Evolutionary conservation across 1,140 invertebrate genomes (phyloP).

Genomic region (Portunus trituberculatus): DNA sequence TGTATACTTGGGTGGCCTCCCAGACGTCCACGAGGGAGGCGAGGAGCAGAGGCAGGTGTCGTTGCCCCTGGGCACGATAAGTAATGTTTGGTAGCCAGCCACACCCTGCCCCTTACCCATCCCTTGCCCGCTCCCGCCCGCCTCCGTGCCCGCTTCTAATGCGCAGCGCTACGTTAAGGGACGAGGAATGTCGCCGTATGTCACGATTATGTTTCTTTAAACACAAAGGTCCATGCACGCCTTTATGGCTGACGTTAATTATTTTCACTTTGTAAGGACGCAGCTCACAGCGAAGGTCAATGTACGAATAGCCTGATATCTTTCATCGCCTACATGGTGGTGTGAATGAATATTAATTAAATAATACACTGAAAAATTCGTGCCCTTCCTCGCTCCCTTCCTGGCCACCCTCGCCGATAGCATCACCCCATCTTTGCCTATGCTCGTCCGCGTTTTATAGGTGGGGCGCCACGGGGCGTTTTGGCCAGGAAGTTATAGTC

Average conservation of each 20-base stretch:
- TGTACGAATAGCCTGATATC: no score
- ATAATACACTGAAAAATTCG: background rate
- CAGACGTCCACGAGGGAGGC: background rate
- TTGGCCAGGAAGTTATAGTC: background rate
- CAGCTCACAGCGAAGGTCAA: no score
- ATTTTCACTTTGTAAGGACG: no score
- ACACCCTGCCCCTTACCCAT: background rate
- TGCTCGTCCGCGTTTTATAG: constrained; percentile 6
- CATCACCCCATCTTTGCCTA: background rate
- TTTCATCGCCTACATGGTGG: background rate
- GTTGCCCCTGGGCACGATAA: background rate
- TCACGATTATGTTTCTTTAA: no score
- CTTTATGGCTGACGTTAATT: no score
- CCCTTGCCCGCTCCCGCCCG: background rate
- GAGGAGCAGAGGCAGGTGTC: background rate
- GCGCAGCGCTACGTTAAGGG: background rate
- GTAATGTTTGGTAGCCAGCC: constrained; percentile 10
- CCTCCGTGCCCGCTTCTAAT: background rate
- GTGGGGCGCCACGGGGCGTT: background rate
- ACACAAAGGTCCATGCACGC: no score
- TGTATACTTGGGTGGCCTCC: background rate
- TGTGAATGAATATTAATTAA: background rate
- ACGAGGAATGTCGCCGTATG: background rate
- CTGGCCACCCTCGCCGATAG: background rate
- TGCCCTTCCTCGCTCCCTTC: background rate